Percentiles rank a stretch among this genome's conserved stretches.
phyloP scores from a whole-genome alignment of 2,888 invertebrate species.

The Opisthograptis luteolata region DNA sequence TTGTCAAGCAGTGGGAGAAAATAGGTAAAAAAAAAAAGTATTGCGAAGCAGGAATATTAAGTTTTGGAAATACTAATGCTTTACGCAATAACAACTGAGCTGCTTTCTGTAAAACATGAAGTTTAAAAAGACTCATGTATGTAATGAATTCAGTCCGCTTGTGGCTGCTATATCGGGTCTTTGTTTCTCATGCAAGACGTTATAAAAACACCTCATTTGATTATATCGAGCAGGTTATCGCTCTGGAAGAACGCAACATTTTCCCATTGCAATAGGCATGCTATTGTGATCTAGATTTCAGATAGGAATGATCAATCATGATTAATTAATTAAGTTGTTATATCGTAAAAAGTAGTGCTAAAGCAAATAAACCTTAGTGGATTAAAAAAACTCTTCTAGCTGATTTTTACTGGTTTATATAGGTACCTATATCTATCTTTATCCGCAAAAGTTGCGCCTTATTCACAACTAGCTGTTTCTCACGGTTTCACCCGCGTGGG shows the following conservation, averaged over 20 bases:
- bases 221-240: slow-evolving; percentile 30
- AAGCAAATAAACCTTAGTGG: slow-evolving; percentile 39
- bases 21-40: too few species aligned
- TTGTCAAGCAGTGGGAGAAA: too few species aligned
- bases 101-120: neutral
- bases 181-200: slow-evolving; percentile 52
- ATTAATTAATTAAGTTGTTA: neutral
- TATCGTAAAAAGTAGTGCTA: neutral
- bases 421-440: too few species aligned
- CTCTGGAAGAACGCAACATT: slow-evolving; percentile 33
- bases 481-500: too few species aligned
- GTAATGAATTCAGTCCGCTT: neutral
- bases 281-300: slow-evolving; percentile 44
- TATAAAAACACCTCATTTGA: slow-evolving; percentile 46
- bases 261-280: slow-evolving; percentile 46
- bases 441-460: too few species aligned
- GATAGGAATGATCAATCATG: slow-evolving; percentile 44
- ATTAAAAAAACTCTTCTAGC: too few species aligned
- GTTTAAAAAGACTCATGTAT: neutral
- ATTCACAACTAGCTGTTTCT: too few species aligned
- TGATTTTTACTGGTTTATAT: too few species aligned
- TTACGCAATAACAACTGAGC: too few species aligned
- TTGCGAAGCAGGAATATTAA: too few species aligned
- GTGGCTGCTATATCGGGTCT: slow-evolving; percentile 33
- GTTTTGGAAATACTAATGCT: too few species aligned